phyloP scores from a whole-genome alignment of 2,797 vertebrate species.

The Melanotaenia nigrans region DNA sequence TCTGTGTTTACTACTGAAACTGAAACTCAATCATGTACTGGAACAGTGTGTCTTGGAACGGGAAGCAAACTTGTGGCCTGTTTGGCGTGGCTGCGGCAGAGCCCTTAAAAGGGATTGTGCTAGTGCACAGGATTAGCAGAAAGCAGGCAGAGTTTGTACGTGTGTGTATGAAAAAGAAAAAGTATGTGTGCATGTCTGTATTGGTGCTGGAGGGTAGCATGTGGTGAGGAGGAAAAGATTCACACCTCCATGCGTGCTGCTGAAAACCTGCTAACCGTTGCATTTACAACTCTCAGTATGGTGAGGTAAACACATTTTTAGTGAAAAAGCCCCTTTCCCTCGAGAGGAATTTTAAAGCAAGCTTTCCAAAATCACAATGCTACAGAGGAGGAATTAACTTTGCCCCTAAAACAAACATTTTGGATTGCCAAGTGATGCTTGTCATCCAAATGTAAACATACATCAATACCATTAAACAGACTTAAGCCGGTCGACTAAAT shows the following conservation, averaged over 20 bases:
- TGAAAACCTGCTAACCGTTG: conserved; percentile 79
- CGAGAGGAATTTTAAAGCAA: conserved; percentile 44
- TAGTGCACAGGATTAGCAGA: conserved; percentile 73
- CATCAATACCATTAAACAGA: conserved; percentile 49
- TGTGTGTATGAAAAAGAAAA: conserved; percentile 33
- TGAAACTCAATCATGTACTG: conserved; percentile 66
- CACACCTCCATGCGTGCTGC: conserved; percentile 70
- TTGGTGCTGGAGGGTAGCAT: conserved; percentile 72
- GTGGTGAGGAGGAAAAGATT: conserved; percentile 75
- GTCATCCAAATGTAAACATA: conserved; percentile 69
- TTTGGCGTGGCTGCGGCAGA: conserved; percentile 64
- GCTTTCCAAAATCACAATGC: conserved; percentile 45
- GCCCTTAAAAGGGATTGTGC: conserved; percentile 78
- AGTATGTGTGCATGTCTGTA: conserved; percentile 60
- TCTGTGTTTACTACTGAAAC: conserved; percentile 60
- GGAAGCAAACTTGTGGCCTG: conserved; percentile 74
- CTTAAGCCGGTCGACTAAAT: conserved; percentile 60
- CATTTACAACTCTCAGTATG: conserved; percentile 77
- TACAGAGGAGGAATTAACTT: conserved; percentile 42
- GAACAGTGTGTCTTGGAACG: conserved; percentile 71
- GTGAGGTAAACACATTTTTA: conserved; percentile 78
- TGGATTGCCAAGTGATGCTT: conserved; percentile 67
- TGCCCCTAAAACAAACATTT: conserved; percentile 61
- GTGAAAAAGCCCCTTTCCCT: conserved; percentile 24
- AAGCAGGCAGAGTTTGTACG: conserved; percentile 51